phyloP scores from a whole-genome alignment of 2,888 invertebrate genomes.

The Bugulina stolonifera region DNA sequence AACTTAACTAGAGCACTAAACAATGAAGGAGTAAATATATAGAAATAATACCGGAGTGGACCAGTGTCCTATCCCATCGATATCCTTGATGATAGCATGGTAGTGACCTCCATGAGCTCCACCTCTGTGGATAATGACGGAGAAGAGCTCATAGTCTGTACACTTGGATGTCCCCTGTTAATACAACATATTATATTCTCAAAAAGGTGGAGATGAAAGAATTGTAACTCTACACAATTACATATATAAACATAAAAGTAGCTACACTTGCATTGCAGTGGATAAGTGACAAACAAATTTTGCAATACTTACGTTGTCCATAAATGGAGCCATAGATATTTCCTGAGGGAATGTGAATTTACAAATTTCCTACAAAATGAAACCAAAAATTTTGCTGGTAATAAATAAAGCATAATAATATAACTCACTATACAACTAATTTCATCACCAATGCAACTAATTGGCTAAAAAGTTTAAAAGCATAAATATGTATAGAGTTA shows the following conservation, averaged over 20 bases:
- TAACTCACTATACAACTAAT: no score
- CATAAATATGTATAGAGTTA: no score
- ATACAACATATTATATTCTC: no score
- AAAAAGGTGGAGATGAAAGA: no score
- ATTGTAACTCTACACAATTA: no score
- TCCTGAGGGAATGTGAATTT: conserved; percentile 48
- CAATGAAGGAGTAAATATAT: neutral
- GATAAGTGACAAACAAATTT: neutral
- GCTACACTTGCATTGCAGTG: no score
- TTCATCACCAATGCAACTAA: no score
- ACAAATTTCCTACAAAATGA: conserved; percentile 43
- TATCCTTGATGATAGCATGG: conserved; percentile 52
- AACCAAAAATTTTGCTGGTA: no score
- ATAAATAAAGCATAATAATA: no score
- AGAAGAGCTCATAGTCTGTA: conserved; percentile 49
- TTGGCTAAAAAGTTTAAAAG: no score
- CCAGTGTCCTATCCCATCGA: conserved; percentile 50
- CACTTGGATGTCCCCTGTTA: conserved; percentile 31
- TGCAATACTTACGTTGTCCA: conserved; percentile 39
- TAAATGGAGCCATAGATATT: conserved; percentile 48
- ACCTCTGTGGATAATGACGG: conserved; percentile 53
- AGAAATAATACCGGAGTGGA: conserved; percentile 41
- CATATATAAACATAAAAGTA: no score
- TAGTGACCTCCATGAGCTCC: conserved; percentile 53
- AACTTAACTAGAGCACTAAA: no score